Percentiles rank a stretch among this genome's conserved stretches.
Conservation (phyloP, 2,797 vertebrate species). For the Gadopsis bispinosus region DNA sequence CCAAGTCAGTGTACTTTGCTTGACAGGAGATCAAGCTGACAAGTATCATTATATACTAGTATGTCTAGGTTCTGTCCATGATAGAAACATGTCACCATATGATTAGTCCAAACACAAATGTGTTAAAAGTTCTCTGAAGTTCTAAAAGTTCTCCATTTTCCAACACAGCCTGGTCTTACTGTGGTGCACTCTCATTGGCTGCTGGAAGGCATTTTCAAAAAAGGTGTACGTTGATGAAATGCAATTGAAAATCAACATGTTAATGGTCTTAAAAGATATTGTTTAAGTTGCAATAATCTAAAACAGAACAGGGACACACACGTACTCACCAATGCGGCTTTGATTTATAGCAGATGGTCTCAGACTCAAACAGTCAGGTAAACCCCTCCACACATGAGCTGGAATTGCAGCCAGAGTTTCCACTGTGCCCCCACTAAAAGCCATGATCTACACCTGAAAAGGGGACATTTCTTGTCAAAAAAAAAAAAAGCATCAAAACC, state of each 20-base stretch:
- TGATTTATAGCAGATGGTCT: conserved; percentile 89
- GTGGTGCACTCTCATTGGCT: not conserved
- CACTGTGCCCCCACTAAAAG: conserved; percentile 67
- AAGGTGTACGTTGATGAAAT: not conserved
- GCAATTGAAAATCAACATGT: not conserved
- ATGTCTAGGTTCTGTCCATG: not conserved
- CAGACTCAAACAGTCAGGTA: conserved; percentile 90
- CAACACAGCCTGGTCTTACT: not conserved
- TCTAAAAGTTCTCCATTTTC: not conserved
- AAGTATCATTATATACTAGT: not conserved
- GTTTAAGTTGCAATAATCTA: not conserved
- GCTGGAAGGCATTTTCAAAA: conserved; percentile 10
- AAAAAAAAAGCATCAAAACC: not conserved
- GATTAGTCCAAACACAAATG: not conserved
- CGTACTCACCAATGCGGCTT: conserved; percentile 89
- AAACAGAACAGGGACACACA: conserved; percentile 3
- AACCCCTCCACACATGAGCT: conserved; percentile 87
- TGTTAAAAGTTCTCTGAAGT: not conserved
- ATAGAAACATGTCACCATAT: not conserved
- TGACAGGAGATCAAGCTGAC: not conserved
- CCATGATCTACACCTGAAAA: conserved; percentile 66
- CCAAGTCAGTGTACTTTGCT: not conserved
- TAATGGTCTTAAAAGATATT: not conserved
- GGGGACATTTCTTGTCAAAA: not conserved
- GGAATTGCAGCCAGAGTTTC: conserved; percentile 90